These are phyloP conservation scores for Tokudaia tokunoshimensis DNA, from an alignment of 2,797 vertebrate genomes.

Conservation along the genomic window DNA sequence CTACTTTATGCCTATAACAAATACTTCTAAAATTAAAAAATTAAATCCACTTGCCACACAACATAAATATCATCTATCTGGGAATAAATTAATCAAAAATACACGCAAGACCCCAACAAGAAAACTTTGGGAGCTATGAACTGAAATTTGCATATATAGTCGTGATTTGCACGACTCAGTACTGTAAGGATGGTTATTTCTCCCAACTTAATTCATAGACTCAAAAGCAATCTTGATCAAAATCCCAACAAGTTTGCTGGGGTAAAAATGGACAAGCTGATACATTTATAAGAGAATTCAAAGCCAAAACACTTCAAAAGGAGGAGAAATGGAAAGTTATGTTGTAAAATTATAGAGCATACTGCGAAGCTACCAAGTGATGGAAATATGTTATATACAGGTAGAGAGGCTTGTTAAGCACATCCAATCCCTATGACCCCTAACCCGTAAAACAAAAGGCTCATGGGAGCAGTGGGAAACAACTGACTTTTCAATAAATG, in stretches of 20 bases:
- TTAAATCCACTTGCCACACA: neutral
- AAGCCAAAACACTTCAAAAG: neutral
- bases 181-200: neutral
- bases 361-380: neutral
- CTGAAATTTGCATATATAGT: neutral
- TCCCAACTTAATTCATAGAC: neutral
- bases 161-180: neutral
- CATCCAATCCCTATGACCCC: neutral
- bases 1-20: neutral
- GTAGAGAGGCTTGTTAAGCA: neutral
- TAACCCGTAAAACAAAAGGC: neutral
- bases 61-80: neutral
- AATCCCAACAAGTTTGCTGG: neutral
- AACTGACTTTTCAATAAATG: neutral
- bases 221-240: conserved; percentile 32
- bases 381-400: neutral
- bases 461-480: neutral
- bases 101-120: neutral
- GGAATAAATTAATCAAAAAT: neutral
- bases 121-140: neutral
- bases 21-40: conserved; percentile 37
- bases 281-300: neutral
- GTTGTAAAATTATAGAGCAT: conserved; percentile 14
- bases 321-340: neutral
- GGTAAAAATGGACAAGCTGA: neutral